phyloP scores from a whole-genome alignment of 2,888 invertebrate species.

The Harpalus rubripes region DNA sequence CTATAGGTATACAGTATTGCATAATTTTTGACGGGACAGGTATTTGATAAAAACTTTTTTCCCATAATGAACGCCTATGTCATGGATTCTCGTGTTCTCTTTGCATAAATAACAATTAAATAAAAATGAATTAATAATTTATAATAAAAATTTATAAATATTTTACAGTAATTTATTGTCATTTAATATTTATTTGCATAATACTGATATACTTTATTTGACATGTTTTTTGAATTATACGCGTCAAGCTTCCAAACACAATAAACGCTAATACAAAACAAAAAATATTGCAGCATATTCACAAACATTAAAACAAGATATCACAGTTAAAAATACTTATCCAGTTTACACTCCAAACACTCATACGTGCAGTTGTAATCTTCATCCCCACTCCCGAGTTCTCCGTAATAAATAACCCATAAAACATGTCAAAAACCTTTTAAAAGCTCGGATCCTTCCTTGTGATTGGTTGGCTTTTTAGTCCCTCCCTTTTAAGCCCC shows the following conservation, averaged over 20 bases:
- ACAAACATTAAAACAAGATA: slow-evolving; percentile 15
- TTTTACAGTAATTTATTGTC: too few relatives aligned
- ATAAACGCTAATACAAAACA: not conserved
- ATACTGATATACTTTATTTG: not conserved
- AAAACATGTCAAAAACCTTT: slow-evolving; percentile 74
- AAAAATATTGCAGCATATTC: not conserved
- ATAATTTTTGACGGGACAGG: too few relatives aligned
- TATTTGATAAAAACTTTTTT: too few relatives aligned
- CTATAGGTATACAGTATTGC: too few relatives aligned
- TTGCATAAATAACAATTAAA: too few relatives aligned
- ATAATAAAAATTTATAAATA: too few relatives aligned
- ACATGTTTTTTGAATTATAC: not conserved
- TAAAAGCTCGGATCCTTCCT: slow-evolving; percentile 70
- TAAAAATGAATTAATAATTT: too few relatives aligned
- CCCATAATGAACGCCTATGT: too few relatives aligned
- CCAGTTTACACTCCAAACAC: slow-evolving; percentile 63
- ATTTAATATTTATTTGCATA: too few relatives aligned
- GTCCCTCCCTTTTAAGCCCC: slow-evolving; percentile 70
- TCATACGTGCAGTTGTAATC: slow-evolving; percentile 68
- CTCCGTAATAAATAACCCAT: slow-evolving; percentile 75
- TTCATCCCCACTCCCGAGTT: slow-evolving; percentile 72
- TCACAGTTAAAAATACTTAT: slow-evolving; percentile 3
- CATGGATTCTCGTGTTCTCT: too few relatives aligned
- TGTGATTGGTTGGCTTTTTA: slow-evolving; percentile 72
- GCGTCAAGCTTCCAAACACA: not conserved